Percentiles rank a stretch among this genome's conserved stretches.
phyloP scores from a whole-genome alignment of 2,113 vertebrate genomes.

The Athene cunicularia region DNA sequence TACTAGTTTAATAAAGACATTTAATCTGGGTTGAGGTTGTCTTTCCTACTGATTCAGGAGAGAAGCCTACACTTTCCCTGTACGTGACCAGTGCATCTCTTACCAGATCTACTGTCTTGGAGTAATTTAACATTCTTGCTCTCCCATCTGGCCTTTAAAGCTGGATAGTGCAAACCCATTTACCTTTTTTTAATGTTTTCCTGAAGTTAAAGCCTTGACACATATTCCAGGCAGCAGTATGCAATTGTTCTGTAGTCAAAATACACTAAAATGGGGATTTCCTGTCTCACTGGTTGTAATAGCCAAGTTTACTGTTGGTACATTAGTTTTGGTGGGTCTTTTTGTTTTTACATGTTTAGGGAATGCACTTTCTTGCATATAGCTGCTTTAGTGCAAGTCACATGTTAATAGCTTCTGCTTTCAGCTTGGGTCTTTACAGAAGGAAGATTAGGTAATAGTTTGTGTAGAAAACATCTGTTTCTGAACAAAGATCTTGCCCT shows the following conservation, averaged over 20 bases:
- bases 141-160: background rate
- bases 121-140: background rate
- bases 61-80: background rate
- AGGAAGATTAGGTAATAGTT: conserved; percentile 25
- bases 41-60: background rate
- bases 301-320: background rate
- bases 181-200: background rate
- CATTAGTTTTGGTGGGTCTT: background rate
- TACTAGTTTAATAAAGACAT: background rate
- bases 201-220: background rate
- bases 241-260: background rate
- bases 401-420: background rate
- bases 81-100: background rate
- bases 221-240: background rate
- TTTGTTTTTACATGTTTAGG: background rate
- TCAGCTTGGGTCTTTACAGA: background rate
- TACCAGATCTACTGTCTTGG: rapidly evolving
- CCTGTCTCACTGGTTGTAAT: background rate
- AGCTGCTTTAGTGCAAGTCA: background rate
- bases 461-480: conserved; percentile 39
- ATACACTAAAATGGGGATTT: background rate
- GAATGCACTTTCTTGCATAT: background rate
- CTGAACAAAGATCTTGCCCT: background rate
- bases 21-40: background rate
- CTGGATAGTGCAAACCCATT: background rate